Evolutionary conservation across 2,113 vertebrate species (phyloP).

Genomic region (Laticauda colubrina): DNA sequence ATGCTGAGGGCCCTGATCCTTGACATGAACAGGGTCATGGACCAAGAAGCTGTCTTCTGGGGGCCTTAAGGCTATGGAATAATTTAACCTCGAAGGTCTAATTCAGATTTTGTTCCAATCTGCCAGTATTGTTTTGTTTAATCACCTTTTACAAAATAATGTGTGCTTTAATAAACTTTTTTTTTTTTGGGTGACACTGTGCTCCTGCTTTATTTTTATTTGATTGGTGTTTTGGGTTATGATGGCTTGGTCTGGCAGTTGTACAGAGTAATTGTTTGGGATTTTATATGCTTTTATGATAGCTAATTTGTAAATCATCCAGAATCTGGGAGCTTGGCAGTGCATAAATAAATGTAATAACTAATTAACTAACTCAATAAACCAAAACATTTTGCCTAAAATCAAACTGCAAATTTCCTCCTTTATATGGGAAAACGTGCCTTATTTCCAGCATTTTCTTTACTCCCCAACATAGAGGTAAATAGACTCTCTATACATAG

Average conservation of each 20-base stretch:
- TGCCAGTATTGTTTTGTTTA: neutral
- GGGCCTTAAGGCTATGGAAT: neutral
- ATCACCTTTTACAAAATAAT: neutral
- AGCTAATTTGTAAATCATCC: neutral
- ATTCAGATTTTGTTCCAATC: neutral
- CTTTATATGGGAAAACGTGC: neutral
- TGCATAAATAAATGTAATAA: neutral
- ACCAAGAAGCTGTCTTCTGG: neutral
- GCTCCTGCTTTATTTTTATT: neutral
- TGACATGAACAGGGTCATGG: neutral
- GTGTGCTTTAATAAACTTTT: neutral
- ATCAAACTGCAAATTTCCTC: neutral
- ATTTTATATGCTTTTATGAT: neutral
- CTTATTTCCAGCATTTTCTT: neutral
- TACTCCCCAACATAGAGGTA: neutral
- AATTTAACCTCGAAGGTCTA: neutral
- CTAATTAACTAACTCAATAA: neutral
- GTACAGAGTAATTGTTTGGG: neutral
- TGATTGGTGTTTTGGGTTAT: neutral
- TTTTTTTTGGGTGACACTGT: neutral
- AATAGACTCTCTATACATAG: neutral
- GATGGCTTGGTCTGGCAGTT: neutral
- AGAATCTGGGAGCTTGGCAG: neutral
- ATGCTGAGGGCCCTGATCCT: neutral
- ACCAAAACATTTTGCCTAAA: neutral